A percentile compares a stretch with the other conserved stretches of the same genome.
phyloP scores from a whole-genome alignment of 2,113 vertebrate genomes.

The Rattus rattus region DNA sequence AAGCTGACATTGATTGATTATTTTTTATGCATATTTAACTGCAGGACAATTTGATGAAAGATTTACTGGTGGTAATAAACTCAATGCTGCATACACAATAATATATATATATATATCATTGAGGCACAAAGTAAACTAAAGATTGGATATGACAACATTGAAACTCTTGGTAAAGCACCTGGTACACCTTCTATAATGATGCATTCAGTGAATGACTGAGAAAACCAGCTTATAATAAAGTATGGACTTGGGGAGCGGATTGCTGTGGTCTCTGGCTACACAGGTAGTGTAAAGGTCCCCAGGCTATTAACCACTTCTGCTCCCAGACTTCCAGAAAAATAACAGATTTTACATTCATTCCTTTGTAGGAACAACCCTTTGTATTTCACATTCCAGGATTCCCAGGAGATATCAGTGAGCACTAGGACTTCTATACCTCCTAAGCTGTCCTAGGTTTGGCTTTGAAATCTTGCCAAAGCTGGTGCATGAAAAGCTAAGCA shows the following conservation, averaged over 20 bases:
- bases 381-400: no score
- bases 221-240: background rate
- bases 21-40: background rate
- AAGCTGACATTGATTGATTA: no score
- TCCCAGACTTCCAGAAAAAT: background rate
- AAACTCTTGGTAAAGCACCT: background rate
- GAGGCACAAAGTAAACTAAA: background rate
- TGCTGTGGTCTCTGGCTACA: background rate
- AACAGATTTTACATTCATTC: no score
- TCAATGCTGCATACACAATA: background rate
- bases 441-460: background rate
- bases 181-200: background rate
- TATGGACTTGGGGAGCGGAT: background rate
- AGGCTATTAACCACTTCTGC: background rate
- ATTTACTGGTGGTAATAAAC: background rate
- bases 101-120: background rate
- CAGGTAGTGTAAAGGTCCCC: background rate
- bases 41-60: background rate
- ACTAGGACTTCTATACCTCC: no score
- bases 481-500: no score
- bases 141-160: background rate
- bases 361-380: no score
- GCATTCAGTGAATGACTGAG: background rate
- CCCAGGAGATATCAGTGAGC: no score
- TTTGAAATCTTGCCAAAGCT: background rate